Evolutionary conservation across 2,888 invertebrate genomes (phyloP).

Genomic region (Ashinkailepas kermadecensis): DNA sequence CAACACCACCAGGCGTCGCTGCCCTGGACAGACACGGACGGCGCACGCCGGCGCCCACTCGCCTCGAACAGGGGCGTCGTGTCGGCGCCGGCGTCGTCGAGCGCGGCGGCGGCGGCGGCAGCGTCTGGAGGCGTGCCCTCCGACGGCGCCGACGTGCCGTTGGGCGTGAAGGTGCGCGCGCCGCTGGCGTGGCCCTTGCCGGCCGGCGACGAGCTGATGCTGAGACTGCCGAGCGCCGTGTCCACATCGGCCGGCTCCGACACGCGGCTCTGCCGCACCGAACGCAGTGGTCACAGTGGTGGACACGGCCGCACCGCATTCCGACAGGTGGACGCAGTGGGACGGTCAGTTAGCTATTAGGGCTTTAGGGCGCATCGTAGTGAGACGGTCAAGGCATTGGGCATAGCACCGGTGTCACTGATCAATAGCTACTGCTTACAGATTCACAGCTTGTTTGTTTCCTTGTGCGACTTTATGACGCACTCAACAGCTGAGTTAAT

Average conservation of each 20-base stretch:
- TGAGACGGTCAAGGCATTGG: no score
- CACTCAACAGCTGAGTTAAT: no score
- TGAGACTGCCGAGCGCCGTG: not conserved
- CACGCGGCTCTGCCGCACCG: not conserved
- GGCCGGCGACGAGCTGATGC: constrained; percentile 17
- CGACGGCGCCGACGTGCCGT: not conserved
- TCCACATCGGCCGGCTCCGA: not conserved
- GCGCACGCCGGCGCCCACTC: not conserved
- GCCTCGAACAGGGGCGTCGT: constrained; percentile 14
- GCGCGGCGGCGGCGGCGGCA: not conserved
- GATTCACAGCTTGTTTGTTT: no score
- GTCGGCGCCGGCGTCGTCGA: not conserved
- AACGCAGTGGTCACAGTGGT: not conserved
- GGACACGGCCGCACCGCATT: no score
- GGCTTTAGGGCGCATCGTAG: no score
- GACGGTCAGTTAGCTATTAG: no score
- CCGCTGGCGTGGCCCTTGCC: constrained; percentile 4
- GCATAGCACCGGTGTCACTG: no score
- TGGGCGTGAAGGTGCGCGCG: not conserved
- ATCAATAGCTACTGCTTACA: no score
- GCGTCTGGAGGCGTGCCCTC: not conserved
- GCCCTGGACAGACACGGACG: no score
- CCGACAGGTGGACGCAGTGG: no score
- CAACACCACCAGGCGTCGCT: no score
- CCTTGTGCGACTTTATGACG: no score